Percentiles rank a stretch among this genome's conserved stretches.
Evolutionary conservation across 2,888 invertebrate species (phyloP).

Genomic region (Thymelicus acteon): DNA sequence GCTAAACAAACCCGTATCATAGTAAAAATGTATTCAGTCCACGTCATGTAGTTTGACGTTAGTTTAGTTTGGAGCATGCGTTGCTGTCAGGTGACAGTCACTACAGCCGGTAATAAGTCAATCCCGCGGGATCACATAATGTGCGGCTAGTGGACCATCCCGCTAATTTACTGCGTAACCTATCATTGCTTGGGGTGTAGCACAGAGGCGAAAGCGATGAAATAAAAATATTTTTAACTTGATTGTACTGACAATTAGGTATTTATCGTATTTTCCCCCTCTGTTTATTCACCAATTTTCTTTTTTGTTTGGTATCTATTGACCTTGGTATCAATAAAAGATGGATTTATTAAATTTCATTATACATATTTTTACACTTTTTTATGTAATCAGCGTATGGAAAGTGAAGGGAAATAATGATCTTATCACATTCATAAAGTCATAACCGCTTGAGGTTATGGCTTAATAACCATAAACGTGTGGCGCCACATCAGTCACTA

Average conservation of each 20-base stretch:
- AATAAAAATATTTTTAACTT: neutral
- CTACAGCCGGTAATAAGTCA: slow-evolving; percentile 43
- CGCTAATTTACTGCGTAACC: slow-evolving; percentile 50
- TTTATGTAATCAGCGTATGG: too few relatives aligned
- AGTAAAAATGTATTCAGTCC: too few relatives aligned
- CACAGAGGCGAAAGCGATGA: neutral
- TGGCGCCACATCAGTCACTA: slow-evolving; percentile 43
- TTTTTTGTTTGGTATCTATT: too few relatives aligned
- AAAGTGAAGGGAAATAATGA: too few relatives aligned
- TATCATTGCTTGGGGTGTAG: slow-evolving; percentile 13
- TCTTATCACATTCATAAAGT: too few relatives aligned
- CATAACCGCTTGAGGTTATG: slow-evolving; percentile 14
- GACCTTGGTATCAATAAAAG: too few relatives aligned
- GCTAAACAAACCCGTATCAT: too few relatives aligned
- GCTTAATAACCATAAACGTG: slow-evolving; percentile 16
- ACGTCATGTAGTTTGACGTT: neutral
- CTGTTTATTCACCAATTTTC: too few relatives aligned
- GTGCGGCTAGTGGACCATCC: slow-evolving; percentile 49
- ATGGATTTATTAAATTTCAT: too few relatives aligned
- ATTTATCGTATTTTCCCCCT: too few relatives aligned
- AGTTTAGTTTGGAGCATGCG: slow-evolving; percentile 15
- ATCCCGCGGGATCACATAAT: slow-evolving; percentile 50
- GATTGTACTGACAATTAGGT: too few relatives aligned
- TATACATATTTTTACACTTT: too few relatives aligned
- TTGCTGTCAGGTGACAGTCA: neutral